Percentiles rank a stretch among this genome's conserved stretches.
Conservation (phyloP, 2,113 vertebrate genomes). For the Gambusia holbrooki region DNA sequence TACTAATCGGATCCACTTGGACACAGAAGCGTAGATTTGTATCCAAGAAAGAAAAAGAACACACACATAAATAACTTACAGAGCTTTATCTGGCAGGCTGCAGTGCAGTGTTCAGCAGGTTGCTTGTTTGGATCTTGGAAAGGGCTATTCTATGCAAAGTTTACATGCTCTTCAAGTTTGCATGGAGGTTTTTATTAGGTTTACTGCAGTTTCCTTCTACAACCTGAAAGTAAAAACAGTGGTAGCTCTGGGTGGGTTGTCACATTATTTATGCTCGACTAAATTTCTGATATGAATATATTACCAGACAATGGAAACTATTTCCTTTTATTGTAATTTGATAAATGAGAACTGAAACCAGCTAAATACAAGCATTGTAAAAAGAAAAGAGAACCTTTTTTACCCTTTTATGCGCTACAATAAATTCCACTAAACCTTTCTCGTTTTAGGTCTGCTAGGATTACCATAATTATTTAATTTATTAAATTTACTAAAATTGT, state of each 20-base stretch:
- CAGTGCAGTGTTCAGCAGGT: neutral
- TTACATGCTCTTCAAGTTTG: too few species aligned
- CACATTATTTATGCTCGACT: neutral
- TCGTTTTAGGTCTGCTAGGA: too few species aligned
- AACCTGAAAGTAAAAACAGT: neutral
- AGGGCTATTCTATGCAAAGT: neutral
- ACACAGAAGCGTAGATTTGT: slow-evolving; percentile 17
- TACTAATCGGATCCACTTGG: slow-evolving; percentile 14
- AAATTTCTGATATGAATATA: neutral
- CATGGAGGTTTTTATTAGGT: neutral
- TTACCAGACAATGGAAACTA: too few species aligned
- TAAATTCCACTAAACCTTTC: too few species aligned
- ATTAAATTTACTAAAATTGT: too few species aligned
- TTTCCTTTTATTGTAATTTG: too few species aligned
- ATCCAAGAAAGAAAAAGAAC: neutral
- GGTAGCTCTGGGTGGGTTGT: neutral
- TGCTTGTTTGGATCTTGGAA: neutral
- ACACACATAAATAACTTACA: neutral
- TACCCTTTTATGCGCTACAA: too few species aligned
- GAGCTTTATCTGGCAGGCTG: neutral
- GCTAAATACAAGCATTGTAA: too few species aligned
- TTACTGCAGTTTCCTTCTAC: neutral
- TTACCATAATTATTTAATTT: too few species aligned
- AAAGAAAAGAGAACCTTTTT: too few species aligned
- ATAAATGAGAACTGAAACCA: too few species aligned